phyloP scores from a whole-genome alignment of 2,113 vertebrate genomes.

The Sprattus sprattus region DNA sequence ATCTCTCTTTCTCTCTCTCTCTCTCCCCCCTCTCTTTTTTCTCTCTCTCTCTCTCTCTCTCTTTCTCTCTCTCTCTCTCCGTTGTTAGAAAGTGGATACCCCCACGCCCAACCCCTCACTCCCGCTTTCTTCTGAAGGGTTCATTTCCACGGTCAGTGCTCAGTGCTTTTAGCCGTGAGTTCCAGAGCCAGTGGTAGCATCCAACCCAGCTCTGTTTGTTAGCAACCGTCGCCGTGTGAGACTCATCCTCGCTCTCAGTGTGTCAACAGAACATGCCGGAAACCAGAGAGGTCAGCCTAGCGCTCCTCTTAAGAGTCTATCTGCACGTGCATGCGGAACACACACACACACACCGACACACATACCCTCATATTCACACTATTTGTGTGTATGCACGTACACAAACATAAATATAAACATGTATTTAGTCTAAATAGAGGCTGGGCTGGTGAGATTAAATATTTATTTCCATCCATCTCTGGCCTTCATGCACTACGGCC shows the following conservation, averaged over 20 bases:
- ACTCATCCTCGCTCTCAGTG: neutral
- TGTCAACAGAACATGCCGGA: neutral
- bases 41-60: neutral
- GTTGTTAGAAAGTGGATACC: constrained; percentile 59
- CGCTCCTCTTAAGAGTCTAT: neutral
- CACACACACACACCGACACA: neutral
- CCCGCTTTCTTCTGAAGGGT: neutral
- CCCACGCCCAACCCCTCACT: neutral
- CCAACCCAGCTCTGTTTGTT: constrained; percentile 4
- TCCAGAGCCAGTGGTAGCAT: neutral
- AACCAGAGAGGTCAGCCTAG: neutral
- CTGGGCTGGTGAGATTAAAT: neutral
- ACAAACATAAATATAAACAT: neutral
- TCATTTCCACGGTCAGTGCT: constrained; percentile 19
- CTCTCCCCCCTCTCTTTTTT: neutral
- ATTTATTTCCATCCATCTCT: neutral
- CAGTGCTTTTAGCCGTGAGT: constrained; percentile 3
- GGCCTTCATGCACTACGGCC: neutral
- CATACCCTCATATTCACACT: neutral
- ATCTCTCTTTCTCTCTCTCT: neutral
- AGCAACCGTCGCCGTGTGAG: neutral
- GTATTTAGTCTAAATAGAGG: neutral
- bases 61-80: constrained; percentile 37
- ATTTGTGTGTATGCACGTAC: too few relatives aligned
- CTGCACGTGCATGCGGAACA: neutral